phyloP scores from a whole-genome alignment of 2,113 vertebrate species.

The Sphaerodactylus townsendi region DNA sequence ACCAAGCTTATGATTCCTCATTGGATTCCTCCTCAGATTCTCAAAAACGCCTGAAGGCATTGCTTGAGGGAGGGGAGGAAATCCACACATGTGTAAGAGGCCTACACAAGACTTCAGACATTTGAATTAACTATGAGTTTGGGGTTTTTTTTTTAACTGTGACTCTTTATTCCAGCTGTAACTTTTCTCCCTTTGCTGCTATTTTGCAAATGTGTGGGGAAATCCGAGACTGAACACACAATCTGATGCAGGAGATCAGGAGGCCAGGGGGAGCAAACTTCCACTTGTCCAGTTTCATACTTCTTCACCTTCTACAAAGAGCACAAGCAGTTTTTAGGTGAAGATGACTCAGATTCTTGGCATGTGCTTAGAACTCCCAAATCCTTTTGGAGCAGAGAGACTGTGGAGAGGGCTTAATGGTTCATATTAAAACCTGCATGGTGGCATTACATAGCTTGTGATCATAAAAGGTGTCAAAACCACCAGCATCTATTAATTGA shows the following conservation, averaged over 20 bases:
- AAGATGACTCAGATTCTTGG: neutral
- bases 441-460: neutral
- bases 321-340: neutral
- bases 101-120: neutral
- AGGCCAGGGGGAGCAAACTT: neutral
- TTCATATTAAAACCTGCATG: neutral
- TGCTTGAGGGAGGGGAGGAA: neutral
- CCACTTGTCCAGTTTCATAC: neutral
- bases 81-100: neutral
- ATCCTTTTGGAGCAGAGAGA: neutral
- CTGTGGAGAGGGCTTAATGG: neutral
- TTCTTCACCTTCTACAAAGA: neutral
- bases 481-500: slow-evolving; percentile 16
- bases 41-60: neutral
- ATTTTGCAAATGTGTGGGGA: neutral
- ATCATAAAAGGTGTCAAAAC: slow-evolving; percentile 4
- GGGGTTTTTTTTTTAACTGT: neutral
- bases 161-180: neutral
- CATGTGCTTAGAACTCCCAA: neutral
- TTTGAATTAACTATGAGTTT: neutral
- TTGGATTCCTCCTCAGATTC: too few species aligned
- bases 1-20: neutral
- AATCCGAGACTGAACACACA: neutral
- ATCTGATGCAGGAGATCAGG: neutral
- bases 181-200: neutral